Base-by-base conservation (phyloP, 2,888 invertebrate genomes). In the Tachina grossa region DNA sequence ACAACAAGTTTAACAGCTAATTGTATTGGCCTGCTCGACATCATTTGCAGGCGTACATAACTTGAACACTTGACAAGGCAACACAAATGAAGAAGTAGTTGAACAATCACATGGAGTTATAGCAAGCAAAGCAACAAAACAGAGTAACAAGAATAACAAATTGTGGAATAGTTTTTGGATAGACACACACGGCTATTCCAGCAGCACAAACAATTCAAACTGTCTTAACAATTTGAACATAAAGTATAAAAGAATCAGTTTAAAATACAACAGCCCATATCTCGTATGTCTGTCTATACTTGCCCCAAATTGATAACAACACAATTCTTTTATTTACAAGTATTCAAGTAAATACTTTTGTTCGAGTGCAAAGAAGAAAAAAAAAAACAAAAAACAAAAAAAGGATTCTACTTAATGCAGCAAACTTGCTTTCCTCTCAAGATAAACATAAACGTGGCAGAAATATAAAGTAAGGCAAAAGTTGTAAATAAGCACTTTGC, bases 1-100 rank as follows among this genome's bases (percentile, higher is more conserved):
- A 22, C 31, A 69, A 65, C 22, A 59, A 31, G 14, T 61, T 5
- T 51, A 69, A 59, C 57, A 69, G 16, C 19, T 51, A 83, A 86
- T 87, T 84, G 84, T 63, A 87, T 87, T 87, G 87, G 83, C 83
- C 87, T 87, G 84, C 76, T 87, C 85, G 82, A 81, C 85, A 85
- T 71, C 87, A 87, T 63, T 80, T 80, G 80, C 71, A 86, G 83
- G 83, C 83, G 72, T 78, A 84, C 83, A 76, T 78, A 84, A 83
- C 75, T 78, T 86, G 75, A 81, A 59, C 85, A 85, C 79, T 83
- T 86, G 86, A 84, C 55, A 84, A 82, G 76, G 63, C 84, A 86
- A 78, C 71, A 83, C 59, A 82, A 74, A 83, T 53, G 49, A 61
- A 79, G 39, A 75, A 57, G 9, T 72, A 51, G 53, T 43, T 13